Conservation (phyloP, 2,113 vertebrate species). For the Heterochromis multidens region DNA sequence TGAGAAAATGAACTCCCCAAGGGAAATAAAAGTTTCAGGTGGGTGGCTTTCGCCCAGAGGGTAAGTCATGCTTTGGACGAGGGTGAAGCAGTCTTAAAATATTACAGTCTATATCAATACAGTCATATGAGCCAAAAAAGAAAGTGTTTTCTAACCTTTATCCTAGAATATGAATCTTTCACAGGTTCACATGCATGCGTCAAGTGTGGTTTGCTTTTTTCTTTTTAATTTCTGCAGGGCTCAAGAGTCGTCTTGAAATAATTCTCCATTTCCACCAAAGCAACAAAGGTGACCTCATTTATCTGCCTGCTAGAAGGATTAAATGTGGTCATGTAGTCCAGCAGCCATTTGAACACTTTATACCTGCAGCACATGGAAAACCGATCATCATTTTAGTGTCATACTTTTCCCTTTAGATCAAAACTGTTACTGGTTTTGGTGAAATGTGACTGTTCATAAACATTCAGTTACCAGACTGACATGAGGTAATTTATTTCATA, state of each 20-base stretch:
- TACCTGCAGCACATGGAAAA: conserved; percentile 34
- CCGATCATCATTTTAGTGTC: background rate
- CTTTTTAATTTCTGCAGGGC: background rate
- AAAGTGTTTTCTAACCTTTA: background rate
- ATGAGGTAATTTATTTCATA: conserved; percentile 44
- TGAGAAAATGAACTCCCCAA: background rate
- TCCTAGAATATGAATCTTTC: background rate
- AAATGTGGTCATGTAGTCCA: conserved; percentile 11
- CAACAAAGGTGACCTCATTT: conserved; percentile 38
- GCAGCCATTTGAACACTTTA: background rate
- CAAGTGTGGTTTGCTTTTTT: background rate
- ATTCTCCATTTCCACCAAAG: background rate
- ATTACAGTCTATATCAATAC: too few relatives aligned
- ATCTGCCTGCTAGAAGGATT: conserved; percentile 25
- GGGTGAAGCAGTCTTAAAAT: too few relatives aligned
- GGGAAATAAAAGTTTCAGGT: background rate
- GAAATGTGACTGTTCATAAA: conserved; percentile 32
- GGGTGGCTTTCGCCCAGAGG: background rate
- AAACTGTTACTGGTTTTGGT: background rate
- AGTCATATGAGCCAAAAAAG: background rate
- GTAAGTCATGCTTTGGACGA: background rate
- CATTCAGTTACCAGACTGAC: background rate
- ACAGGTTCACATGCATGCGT: background rate
- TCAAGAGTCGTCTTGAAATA: background rate
- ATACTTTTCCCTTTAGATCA: conserved; percentile 12